Conservation (phyloP, 2,888 invertebrate species). For the Platycheirus rosarum region DNA sequence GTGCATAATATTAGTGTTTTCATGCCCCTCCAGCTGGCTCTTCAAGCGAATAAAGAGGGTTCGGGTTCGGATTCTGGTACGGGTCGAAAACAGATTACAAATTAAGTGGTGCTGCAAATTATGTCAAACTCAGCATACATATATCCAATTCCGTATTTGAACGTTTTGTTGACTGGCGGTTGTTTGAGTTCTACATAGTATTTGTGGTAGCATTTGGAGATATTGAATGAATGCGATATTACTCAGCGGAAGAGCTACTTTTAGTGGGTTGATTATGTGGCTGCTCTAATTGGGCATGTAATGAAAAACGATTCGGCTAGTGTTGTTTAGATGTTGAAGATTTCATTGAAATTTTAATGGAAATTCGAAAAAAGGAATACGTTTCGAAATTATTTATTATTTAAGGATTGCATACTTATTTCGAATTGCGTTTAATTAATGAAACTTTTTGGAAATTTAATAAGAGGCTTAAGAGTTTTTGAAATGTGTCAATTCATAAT, state of each 20-base stretch:
- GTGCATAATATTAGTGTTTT: too few relatives aligned
- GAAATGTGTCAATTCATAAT: too few relatives aligned
- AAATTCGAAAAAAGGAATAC: too few relatives aligned
- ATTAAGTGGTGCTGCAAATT: conserved; percentile 72
- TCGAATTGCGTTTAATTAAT: too few relatives aligned
- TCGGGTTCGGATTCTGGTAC: too few relatives aligned
- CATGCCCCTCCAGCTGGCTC: conserved; percentile 34
- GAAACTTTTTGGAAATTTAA: too few relatives aligned
- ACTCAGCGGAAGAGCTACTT: conserved; percentile 19
- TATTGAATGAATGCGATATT: conserved; percentile 21
- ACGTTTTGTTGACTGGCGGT: conserved; percentile 50
- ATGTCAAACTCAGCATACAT: conserved; percentile 74
- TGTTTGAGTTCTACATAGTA: conserved; percentile 18
- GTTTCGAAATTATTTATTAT: too few relatives aligned
- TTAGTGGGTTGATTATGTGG: conserved; percentile 15
- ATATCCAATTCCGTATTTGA: conserved; percentile 63
- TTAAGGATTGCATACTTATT: too few relatives aligned
- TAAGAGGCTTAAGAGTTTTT: too few relatives aligned
- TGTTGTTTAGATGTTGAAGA: too few relatives aligned
- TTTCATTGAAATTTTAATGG: too few relatives aligned
- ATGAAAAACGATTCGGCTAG: conserved; percentile 12
- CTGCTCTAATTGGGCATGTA: conserved; percentile 36
- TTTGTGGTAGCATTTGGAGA: conserved; percentile 11
- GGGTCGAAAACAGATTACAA: conserved; percentile 64
- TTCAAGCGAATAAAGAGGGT: conserved; percentile 25